Evolutionary conservation across 2,888 invertebrate genomes (phyloP), one percentile per base, ranked within the genome.

Genomic region (Abscondita cerata): DNA sequence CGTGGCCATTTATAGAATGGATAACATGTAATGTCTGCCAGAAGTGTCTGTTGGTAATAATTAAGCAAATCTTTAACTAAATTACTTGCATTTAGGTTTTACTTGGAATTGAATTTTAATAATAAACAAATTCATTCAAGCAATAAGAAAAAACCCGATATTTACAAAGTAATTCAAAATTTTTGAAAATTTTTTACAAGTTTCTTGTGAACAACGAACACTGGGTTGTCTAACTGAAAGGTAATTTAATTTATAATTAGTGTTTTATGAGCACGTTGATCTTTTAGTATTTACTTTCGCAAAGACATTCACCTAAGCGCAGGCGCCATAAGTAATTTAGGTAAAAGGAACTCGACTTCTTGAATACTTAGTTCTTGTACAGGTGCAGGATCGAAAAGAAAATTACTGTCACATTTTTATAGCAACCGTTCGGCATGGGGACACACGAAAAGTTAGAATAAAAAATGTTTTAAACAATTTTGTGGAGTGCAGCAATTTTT

Each of bases 361-460:
- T 71, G 58, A 64, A 67, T 67, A 74, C 72, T 73, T 74, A 76
- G 76, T 75, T 74, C 72, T 73, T 73, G 70, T 68, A 73, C 72
- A 69, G 72, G 67, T 68, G 59, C 47, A 51, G 56, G 38, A 54
- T 52, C 57, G 52, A 56, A 20, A 61, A 56, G 20, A 56, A 61
- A 56, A 56, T 61, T 40, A 46, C 59, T 53, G 19, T 51, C 33
- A 31, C 54, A 51, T 54, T 54, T 44, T 44, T 38, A 25, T 38
- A 25, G 44, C 16, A 19, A 41, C 48, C 20, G 48, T 31, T 52
- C 56, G 62, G 48, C 18, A 57, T 62, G 56, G 38, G 40, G 57
- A 48, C 48, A n/a, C 5, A n/a, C n/a, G 8, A 25, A 25, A 31
- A n/a, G 33, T 40, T 19, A 15, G 4, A 46, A 25, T 51, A 36